Conservation (phyloP, 2,888 invertebrate genomes). For the Melinopterus prodromus region DNA sequence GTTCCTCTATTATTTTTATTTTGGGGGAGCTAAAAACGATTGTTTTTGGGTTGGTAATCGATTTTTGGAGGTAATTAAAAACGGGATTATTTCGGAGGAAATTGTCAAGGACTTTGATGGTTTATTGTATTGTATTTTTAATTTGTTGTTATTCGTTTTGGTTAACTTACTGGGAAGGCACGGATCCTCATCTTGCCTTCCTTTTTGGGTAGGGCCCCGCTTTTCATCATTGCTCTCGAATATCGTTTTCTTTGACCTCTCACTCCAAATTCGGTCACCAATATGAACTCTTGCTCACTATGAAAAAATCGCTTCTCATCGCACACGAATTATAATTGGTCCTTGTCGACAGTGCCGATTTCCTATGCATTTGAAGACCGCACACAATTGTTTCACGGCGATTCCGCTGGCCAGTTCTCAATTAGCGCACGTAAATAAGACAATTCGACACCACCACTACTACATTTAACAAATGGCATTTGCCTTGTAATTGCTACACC, state of each 20-base stretch:
- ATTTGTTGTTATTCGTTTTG: not conserved
- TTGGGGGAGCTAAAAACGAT: not conserved
- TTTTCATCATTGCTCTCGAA: slow-evolving; percentile 70
- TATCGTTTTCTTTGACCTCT: slow-evolving; percentile 42
- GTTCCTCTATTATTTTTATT: not conserved
- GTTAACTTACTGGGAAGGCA: slow-evolving; percentile 92
- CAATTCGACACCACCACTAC: slow-evolving; percentile 33
- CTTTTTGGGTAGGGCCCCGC: slow-evolving; percentile 81
- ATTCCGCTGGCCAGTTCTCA: slow-evolving; percentile 28
- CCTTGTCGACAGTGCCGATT: slow-evolving; percentile 42
- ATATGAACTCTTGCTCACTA: slow-evolving; percentile 44
- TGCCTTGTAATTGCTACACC: slow-evolving; percentile 30
- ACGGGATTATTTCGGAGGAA: not conserved
- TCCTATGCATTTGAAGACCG: slow-evolving; percentile 41
- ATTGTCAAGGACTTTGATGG: not conserved
- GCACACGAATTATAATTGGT: slow-evolving; percentile 44
- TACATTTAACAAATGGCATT: slow-evolving; percentile 36
- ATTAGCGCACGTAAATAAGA: slow-evolving; percentile 22
- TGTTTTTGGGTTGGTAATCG: not conserved
- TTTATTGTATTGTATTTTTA: not conserved
- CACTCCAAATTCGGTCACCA: slow-evolving; percentile 53
- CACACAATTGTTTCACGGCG: slow-evolving; percentile 22
- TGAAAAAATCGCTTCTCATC: slow-evolving; percentile 47
- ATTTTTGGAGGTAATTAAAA: not conserved
- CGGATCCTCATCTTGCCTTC: slow-evolving; percentile 98